Percentiles rank a stretch among this genome's conserved stretches.
These are phyloP conservation scores for Cottus gobio DNA, from an alignment of 2,113 vertebrate genomes.

Conservation along the genomic window DNA sequence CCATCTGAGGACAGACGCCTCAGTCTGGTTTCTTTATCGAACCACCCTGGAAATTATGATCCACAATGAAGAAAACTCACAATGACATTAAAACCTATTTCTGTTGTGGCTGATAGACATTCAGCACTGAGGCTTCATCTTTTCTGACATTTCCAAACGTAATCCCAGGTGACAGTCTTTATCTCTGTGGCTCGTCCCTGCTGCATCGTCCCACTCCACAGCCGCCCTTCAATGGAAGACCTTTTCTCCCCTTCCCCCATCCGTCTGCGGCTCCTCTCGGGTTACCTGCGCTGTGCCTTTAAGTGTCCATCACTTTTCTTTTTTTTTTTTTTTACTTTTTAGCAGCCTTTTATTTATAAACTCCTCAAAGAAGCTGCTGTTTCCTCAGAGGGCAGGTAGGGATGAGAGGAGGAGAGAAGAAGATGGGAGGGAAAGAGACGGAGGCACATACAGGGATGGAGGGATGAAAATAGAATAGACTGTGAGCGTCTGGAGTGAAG, in stretches of 20 bases:
- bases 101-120: background rate
- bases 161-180: background rate
- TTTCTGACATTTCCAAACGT: background rate
- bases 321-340: slow-evolving; percentile 36
- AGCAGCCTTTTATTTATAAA: slow-evolving; percentile 66
- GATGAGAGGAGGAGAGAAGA: background rate
- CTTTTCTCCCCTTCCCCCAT: background rate
- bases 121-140: background rate
- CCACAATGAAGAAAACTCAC: background rate
- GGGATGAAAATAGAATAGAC: slow-evolving; percentile 22
- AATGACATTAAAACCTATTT: background rate
- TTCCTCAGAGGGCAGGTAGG: slow-evolving; percentile 15
- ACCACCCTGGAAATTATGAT: background rate
- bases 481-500: slow-evolving; percentile 45
- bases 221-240: background rate
- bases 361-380: slow-evolving; percentile 41
- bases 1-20: background rate
- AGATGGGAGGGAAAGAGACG: background rate
- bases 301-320: slow-evolving; percentile 50
- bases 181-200: background rate
- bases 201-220: background rate
- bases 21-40: background rate
- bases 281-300: slow-evolving; percentile 58
- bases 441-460: slow-evolving; percentile 5
- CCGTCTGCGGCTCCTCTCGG: slow-evolving; percentile 47